phyloP scores from a whole-genome alignment of 1,140 invertebrate species.

The Dolichoris vasculosae region DNA sequence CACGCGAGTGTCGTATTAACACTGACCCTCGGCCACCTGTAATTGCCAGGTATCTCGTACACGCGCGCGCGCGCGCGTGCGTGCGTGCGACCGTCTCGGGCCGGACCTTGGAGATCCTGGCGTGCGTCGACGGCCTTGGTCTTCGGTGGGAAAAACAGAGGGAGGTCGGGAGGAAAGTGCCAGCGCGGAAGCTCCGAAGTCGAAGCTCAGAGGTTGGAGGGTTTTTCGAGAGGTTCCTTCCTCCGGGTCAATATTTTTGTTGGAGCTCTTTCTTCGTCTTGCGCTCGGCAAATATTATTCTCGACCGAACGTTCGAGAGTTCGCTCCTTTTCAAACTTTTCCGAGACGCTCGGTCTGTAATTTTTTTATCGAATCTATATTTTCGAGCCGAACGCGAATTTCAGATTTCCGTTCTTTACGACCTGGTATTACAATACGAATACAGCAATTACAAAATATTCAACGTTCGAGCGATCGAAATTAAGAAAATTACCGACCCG shows the following conservation, averaged over 20 bases:
- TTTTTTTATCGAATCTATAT: neutral
- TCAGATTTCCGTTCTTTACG: neutral
- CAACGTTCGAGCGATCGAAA: neutral
- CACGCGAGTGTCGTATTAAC: conserved; percentile 46
- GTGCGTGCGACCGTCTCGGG: neutral
- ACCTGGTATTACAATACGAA: neutral
- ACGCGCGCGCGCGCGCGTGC: neutral
- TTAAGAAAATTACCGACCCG: neutral
- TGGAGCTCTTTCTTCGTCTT: neutral
- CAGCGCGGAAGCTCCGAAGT: neutral
- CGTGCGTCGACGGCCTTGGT: neutral
- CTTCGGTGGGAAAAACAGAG: too few species aligned
- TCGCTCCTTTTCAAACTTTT: neutral
- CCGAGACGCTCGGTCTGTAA: neutral
- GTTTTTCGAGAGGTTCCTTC: too few species aligned
- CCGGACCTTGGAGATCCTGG: conserved; percentile 6
- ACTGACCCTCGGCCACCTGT: conserved; percentile 42
- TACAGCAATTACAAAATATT: neutral
- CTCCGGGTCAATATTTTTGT: neutral
- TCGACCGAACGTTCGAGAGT: neutral
- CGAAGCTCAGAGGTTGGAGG: too few species aligned
- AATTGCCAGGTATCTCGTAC: conserved; percentile 4
- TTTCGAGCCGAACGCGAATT: neutral
- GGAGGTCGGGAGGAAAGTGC: too few species aligned
- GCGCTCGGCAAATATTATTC: neutral